Conservation (phyloP, 1,140 invertebrate species). For the Bombyx mandarina region DNA sequence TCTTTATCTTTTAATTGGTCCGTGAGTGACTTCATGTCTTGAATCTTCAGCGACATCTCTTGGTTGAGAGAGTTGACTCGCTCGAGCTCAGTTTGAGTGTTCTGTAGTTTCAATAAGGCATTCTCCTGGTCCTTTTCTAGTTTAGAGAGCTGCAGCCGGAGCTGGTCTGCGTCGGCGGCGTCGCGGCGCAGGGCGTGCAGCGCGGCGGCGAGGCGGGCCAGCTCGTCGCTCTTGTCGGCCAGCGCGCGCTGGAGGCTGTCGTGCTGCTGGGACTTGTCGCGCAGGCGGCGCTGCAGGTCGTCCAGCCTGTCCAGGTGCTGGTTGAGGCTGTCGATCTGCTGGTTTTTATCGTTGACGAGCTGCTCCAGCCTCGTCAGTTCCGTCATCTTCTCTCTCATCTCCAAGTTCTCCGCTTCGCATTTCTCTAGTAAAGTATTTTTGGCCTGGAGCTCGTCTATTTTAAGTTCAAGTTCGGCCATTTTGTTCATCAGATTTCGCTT, state of each 20-base stretch:
- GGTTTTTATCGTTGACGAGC: slow-evolving; percentile 65
- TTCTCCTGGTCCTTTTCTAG: slow-evolving; percentile 69
- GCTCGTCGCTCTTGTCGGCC: slow-evolving; percentile 51
- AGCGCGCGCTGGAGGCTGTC: slow-evolving; percentile 53
- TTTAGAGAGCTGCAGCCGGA: slow-evolving; percentile 40
- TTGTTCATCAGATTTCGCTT: slow-evolving; percentile 68
- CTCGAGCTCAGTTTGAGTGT: slow-evolving; percentile 48
- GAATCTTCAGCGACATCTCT: slow-evolving; percentile 46
- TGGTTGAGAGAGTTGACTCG: slow-evolving; percentile 42
- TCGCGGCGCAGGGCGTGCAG: no score
- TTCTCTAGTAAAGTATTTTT: slow-evolving; percentile 41
- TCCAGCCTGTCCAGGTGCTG: slow-evolving; percentile 65
- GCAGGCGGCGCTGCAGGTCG: slow-evolving; percentile 56
- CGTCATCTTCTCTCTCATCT: slow-evolving; percentile 49
- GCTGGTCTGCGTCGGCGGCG: no score
- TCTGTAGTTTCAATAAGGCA: slow-evolving; percentile 50
- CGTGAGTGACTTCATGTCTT: slow-evolving; percentile 54
- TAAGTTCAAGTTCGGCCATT: slow-evolving; percentile 55
- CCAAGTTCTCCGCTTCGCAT: slow-evolving; percentile 48
- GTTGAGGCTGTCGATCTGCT: slow-evolving; percentile 68
- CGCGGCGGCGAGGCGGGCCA: slow-evolving; percentile 24
- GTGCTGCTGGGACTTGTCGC: slow-evolving; percentile 62
- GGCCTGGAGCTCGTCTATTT: slow-evolving; percentile 51
- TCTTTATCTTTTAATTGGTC: slow-evolving; percentile 60
- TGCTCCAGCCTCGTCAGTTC: slow-evolving; percentile 60